These are phyloP conservation scores for Poecilia gillii DNA, from an alignment of 2,797 vertebrate species.

Conservation along the genomic window DNA sequence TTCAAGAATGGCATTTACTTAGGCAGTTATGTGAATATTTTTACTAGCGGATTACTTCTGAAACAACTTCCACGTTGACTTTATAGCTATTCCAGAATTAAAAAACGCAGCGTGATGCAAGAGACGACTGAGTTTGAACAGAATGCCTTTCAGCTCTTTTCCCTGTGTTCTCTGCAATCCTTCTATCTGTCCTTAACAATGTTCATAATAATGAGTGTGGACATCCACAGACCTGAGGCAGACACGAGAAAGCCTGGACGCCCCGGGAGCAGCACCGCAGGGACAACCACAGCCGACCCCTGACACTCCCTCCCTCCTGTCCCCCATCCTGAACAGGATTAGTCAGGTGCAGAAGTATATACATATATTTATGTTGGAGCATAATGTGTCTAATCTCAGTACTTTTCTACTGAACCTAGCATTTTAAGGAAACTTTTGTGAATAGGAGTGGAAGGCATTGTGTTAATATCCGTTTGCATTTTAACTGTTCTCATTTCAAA, in stretches of 20 bases:
- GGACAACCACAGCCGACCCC: no score
- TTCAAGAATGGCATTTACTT: constrained; percentile 39
- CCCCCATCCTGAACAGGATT: background rate
- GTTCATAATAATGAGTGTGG: background rate
- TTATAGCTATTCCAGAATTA: background rate
- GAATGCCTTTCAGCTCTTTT: background rate
- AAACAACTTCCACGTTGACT: background rate
- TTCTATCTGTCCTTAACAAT: background rate
- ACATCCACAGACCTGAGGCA: no score
- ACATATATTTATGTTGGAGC: background rate
- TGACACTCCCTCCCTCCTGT: no score
- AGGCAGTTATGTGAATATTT: background rate
- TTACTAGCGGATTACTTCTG: background rate
- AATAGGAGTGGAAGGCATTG: background rate
- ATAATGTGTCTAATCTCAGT: background rate
- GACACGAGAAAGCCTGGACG: no score
- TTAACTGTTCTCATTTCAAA: constrained; percentile 55
- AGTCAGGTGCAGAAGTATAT: background rate
- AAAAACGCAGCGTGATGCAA: background rate
- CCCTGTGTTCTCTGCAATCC: background rate
- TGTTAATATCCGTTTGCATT: constrained; percentile 15
- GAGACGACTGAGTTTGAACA: background rate
- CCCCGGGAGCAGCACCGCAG: no score
- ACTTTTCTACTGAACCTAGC: background rate
- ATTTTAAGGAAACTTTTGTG: background rate